Evolutionary conservation across 2,113 vertebrate genomes (phyloP).

Genomic region (Boleophthalmus pectinirostris): DNA sequence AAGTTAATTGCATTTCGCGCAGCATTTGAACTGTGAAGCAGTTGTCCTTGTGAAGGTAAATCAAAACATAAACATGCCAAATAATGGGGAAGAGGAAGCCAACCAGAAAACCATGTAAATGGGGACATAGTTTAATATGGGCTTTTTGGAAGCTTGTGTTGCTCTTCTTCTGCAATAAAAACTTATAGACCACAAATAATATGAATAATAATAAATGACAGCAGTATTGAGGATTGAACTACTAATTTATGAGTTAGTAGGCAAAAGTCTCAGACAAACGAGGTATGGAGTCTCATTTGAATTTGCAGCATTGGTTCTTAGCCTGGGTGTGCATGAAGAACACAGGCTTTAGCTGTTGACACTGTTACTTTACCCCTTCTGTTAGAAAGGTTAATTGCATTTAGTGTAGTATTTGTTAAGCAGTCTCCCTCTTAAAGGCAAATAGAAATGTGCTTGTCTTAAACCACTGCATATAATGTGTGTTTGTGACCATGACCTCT

Average conservation of each 20-base stretch:
- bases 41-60: constrained; percentile 53
- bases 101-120: background rate
- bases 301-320: no score
- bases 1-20: constrained; percentile 60
- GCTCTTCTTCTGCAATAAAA: background rate
- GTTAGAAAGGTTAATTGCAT: constrained; percentile 65
- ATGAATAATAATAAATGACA: no score
- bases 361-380: no score
- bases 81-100: background rate
- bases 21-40: constrained; percentile 57
- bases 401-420: constrained; percentile 54
- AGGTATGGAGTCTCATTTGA: no score
- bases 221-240: no score
- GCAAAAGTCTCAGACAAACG: no score
- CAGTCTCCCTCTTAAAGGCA: constrained; percentile 48
- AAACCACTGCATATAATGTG: constrained; percentile 10
- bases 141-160: background rate
- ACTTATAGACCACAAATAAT: no score
- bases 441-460: constrained; percentile 19
- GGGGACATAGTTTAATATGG: background rate
- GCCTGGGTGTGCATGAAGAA: no score
- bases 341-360: no score
- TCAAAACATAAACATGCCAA: constrained; percentile 28
- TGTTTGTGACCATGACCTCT: constrained; percentile 41
- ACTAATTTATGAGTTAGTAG: no score